phyloP scores from a whole-genome alignment of 2,888 invertebrate genomes.

The Drosophila stalkeri region DNA sequence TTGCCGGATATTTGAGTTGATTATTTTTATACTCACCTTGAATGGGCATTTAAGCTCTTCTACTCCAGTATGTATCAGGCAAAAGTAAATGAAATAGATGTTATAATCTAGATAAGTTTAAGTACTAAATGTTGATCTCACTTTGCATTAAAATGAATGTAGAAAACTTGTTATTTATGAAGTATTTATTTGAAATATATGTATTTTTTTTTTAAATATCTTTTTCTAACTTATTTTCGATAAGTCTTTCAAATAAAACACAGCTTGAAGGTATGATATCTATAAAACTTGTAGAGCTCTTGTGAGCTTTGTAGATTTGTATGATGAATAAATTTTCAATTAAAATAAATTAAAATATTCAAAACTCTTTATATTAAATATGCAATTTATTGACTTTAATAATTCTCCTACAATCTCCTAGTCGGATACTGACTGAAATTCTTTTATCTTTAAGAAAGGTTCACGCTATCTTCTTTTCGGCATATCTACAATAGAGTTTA shows the following conservation, averaged over 20 bases:
- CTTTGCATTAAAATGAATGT: neutral
- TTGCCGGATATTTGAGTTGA: neutral
- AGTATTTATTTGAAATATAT: neutral
- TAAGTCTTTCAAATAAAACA: too few species aligned
- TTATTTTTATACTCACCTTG: neutral
- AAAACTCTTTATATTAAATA: too few species aligned
- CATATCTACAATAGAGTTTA: neutral
- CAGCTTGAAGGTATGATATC: too few species aligned
- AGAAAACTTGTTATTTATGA: neutral
- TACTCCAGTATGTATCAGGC: neutral
- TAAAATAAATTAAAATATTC: too few species aligned
- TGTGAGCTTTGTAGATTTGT: too few species aligned
- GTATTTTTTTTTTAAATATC: neutral
- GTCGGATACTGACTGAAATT: neutral
- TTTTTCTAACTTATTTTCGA: too few species aligned
- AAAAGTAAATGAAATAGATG: neutral
- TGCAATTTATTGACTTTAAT: too few species aligned
- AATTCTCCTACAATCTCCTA: neutral
- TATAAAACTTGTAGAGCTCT: too few species aligned
- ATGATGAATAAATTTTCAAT: too few species aligned
- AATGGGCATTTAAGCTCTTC: neutral
- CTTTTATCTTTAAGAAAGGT: neutral
- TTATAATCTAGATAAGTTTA: neutral
- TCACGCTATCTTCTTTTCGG: neutral
- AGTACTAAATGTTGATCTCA: too few species aligned